Conservation (phyloP, 1,140 invertebrate genomes). For the Meloidogyne hapla region DNA sequence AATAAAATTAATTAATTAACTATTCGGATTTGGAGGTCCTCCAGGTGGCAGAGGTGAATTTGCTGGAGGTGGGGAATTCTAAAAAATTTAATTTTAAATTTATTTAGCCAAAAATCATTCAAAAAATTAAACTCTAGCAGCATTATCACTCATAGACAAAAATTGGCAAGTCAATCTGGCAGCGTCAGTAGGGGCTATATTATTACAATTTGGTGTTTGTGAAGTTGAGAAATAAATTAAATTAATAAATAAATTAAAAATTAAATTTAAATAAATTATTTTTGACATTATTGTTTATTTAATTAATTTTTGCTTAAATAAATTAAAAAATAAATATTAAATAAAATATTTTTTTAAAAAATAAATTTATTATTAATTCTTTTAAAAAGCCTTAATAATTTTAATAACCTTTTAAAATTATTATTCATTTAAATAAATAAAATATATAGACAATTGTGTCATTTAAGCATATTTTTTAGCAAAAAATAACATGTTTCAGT, state of each 20-base stretch:
- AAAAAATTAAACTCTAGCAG: neutral
- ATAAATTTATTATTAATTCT: no score
- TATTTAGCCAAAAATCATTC: neutral
- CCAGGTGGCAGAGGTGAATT: neutral
- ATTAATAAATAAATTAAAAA: neutral
- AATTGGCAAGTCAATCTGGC: neutral
- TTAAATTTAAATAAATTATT: neutral
- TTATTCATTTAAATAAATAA: no score
- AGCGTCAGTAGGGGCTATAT: neutral
- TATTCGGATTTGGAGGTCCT: neutral
- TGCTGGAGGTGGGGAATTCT: neutral
- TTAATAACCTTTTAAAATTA: no score
- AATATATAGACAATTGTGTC: no score
- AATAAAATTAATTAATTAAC: neutral
- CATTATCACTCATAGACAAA: neutral
- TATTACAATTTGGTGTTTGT: neutral
- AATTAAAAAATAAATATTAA: no score
- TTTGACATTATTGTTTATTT: neutral
- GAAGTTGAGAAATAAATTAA: neutral
- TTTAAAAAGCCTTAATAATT: no score
- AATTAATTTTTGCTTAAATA: no score
- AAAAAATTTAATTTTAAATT: neutral
- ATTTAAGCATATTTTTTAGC: no score
- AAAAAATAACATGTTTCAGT: no score
- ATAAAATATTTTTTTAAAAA: no score